Percentiles rank a stretch among this genome's conserved stretches.
phyloP scores from a whole-genome alignment of 1,140 invertebrate species.

The Chrysopa pallens region DNA sequence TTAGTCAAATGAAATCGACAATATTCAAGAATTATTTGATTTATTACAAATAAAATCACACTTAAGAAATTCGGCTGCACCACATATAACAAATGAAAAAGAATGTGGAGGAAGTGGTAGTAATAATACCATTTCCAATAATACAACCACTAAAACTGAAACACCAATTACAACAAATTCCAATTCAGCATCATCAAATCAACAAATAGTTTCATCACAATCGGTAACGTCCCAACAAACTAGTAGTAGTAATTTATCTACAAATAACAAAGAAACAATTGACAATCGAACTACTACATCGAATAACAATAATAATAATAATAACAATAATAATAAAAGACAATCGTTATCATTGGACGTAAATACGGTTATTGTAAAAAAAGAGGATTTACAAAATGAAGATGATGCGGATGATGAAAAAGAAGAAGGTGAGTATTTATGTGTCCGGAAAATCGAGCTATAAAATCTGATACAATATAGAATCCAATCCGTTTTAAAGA shows the following conservation, averaged over 20 bases:
- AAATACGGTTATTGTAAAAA: background rate
- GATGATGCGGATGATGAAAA: slow-evolving; percentile 18
- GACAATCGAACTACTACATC: slow-evolving; percentile 2
- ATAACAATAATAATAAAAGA: slow-evolving; percentile 1
- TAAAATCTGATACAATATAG: no score
- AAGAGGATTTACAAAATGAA: slow-evolving; percentile 1
- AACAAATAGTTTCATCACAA: no score
- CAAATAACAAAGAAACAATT: slow-evolving; percentile 1
- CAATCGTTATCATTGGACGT: background rate
- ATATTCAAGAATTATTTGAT: slow-evolving; percentile 61
- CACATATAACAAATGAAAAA: background rate
- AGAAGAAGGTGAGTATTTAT: slow-evolving; percentile 13
- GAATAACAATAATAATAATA: slow-evolving; percentile 2
- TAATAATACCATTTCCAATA: no score
- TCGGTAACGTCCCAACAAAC: no score
- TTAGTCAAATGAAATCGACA: slow-evolving; percentile 62
- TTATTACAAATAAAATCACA: slow-evolving; percentile 68
- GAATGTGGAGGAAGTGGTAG: no score
- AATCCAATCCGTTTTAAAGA: no score
- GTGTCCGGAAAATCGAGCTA: no score
- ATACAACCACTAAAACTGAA: no score
- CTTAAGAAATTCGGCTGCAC: slow-evolving; percentile 34
- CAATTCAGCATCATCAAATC: no score
- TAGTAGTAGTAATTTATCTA: no score
- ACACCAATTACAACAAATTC: no score